Evolutionary conservation across 2,888 invertebrate species (phyloP).

Genomic region (Oscheius sp.): DNA sequence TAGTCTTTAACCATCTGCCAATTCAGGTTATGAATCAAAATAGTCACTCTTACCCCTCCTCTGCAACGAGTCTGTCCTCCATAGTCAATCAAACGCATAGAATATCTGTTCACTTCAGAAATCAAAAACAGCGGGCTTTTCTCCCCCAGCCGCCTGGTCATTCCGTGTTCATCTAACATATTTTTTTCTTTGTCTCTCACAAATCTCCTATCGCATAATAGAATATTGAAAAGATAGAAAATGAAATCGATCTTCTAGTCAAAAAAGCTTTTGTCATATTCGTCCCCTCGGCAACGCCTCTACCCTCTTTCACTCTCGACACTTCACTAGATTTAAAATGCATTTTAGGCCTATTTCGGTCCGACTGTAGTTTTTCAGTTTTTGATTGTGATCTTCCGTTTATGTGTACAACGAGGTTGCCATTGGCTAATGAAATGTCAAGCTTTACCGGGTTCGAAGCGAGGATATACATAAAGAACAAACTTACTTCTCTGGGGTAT

Average conservation of each 20-base stretch:
- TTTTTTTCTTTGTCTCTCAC: neutral
- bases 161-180: conserved; percentile 7
- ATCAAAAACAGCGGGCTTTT: conserved; percentile 30
- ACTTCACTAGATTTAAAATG: neutral
- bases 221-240: neutral
- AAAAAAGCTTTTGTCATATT: neutral
- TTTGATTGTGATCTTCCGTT: conserved; percentile 35
- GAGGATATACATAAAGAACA: too few relatives aligned
- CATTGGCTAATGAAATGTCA: conserved; percentile 5
- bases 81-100: conserved; percentile 31
- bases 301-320: neutral
- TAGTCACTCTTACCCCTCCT: conserved; percentile 2
- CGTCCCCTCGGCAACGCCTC: neutral
- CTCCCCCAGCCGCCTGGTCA: conserved; percentile 22
- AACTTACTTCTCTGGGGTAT: too few relatives aligned
- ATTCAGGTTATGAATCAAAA: conserved; percentile 10
- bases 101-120: conserved; percentile 28
- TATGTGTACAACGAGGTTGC: conserved; percentile 36
- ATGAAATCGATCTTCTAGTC: neutral
- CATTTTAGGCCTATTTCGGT: neutral
- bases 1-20: conserved; percentile 1
- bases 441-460: too few relatives aligned
- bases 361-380: conserved; percentile 8
- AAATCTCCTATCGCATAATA: neutral
- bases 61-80: conserved; percentile 18